Conservation (phyloP, 2,888 invertebrate genomes). For the Pyrocoelia pectoralis region DNA sequence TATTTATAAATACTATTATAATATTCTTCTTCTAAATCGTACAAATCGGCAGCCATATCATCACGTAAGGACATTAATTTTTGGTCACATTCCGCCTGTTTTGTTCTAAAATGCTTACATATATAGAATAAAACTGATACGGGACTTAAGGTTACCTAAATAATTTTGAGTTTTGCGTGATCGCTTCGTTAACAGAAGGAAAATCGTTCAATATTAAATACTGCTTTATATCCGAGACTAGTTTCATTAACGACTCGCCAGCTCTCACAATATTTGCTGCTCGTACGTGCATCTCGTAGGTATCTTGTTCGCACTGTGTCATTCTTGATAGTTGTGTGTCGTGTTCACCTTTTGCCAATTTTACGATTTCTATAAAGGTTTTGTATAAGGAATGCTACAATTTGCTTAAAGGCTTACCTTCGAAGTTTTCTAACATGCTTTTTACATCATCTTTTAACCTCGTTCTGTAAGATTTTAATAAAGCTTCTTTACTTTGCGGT, state of each 20-base stretch:
- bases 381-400: neutral
- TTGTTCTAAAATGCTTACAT: conserved; percentile 66
- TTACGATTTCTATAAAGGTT: conserved; percentile 79
- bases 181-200: conserved; percentile 96
- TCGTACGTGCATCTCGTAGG: conserved; percentile 96
- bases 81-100: conserved; percentile 92
- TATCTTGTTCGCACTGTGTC: conserved; percentile 94
- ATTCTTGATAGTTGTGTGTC: conserved; percentile 89
- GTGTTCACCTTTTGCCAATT: conserved; percentile 87
- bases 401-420: conserved; percentile 69
- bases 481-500: conserved; percentile 93
- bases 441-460: conserved; percentile 95
- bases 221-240: conserved; percentile 97
- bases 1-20: conserved; percentile 85
- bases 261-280: conserved; percentile 97
- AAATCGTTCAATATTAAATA: conserved; percentile 98
- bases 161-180: conserved; percentile 89
- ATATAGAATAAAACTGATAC: neutral
- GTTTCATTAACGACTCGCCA: conserved; percentile 95
- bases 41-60: conserved; percentile 94
- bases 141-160: conserved; percentile 61
- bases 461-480: conserved; percentile 93
- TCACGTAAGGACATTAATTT: conserved; percentile 91
- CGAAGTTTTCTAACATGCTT: conserved; percentile 97
- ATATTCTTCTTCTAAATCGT: conserved; percentile 93